Evolutionary conservation across 2,113 vertebrate species (phyloP).

Genomic region (Helogale parvula): DNA sequence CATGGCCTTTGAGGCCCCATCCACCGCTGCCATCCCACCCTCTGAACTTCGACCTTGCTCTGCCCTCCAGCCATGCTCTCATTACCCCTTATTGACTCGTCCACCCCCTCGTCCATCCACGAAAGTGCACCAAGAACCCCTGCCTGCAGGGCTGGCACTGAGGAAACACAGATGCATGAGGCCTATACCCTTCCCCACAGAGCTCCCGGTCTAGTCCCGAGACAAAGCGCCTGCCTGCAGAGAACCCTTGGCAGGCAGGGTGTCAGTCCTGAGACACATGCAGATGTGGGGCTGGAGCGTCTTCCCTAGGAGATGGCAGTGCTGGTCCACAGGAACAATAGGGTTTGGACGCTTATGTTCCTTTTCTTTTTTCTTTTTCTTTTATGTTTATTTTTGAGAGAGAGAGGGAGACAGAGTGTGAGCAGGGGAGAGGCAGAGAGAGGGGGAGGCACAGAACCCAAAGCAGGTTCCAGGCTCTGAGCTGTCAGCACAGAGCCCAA

Average conservation of each 20-base stretch:
- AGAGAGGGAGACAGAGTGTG: too few relatives aligned
- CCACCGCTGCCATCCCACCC: not conserved
- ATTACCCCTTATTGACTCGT: not conserved
- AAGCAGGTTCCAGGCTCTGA: too few relatives aligned
- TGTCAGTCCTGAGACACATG: fast-evolving
- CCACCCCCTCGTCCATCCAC: not conserved
- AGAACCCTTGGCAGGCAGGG: not conserved
- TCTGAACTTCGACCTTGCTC: not conserved
- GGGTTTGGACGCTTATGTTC: not conserved
- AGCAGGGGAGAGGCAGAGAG: too few relatives aligned
- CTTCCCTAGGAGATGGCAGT: not conserved
- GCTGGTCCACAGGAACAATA: not conserved
- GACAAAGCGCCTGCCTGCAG: not conserved
- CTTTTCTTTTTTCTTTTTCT: too few relatives aligned
- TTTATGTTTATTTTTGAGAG: too few relatives aligned
- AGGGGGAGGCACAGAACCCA: too few relatives aligned
- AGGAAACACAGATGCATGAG: not conserved
- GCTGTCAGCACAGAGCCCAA: too few relatives aligned
- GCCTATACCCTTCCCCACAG: not conserved
- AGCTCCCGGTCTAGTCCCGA: too few relatives aligned
- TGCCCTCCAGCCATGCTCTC: not conserved
- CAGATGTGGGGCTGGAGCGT: not conserved
- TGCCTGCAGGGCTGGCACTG: fast-evolving
- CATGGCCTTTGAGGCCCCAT: not conserved
- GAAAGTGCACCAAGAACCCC: fast-evolving